Conservation (phyloP, 2,113 vertebrate genomes). For the Tragelaphus buxtoni region DNA sequence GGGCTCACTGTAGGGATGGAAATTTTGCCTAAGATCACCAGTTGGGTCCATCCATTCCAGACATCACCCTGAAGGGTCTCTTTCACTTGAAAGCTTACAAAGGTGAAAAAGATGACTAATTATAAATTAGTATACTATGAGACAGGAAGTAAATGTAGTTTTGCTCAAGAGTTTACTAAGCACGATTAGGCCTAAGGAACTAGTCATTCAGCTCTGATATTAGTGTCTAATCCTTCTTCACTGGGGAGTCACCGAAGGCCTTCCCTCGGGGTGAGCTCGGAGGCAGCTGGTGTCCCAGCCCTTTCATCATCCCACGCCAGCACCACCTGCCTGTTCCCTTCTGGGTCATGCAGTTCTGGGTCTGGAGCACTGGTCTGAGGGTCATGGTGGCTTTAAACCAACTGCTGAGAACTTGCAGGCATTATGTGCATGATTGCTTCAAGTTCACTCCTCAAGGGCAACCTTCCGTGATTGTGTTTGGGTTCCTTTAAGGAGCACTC, state of each 20-base stretch:
- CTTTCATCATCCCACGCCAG: constrained; percentile 32
- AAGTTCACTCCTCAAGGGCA: background rate
- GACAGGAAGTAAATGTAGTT: background rate
- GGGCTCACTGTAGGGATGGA: background rate
- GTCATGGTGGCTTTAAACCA: background rate
- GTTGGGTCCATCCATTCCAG: background rate
- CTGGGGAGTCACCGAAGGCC: background rate
- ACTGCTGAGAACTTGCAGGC: background rate
- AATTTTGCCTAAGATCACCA: background rate
- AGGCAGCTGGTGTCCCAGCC: background rate
- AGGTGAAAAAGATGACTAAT: background rate
- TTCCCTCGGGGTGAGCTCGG: background rate
- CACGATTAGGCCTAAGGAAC: background rate
- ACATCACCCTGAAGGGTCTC: background rate
- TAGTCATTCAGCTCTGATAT: background rate
- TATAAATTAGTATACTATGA: background rate
- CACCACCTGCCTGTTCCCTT: background rate
- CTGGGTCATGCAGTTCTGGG: background rate
- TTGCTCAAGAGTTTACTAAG: background rate
- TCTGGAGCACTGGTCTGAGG: background rate
- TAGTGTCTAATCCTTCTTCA: background rate
- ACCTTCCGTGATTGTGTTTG: background rate
- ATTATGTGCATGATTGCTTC: background rate
- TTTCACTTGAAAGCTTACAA: constrained; percentile 25
- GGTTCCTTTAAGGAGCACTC: background rate